Base-by-base conservation (phyloP, 2,888 invertebrate genomes). In the Drosophila falleni region DNA sequence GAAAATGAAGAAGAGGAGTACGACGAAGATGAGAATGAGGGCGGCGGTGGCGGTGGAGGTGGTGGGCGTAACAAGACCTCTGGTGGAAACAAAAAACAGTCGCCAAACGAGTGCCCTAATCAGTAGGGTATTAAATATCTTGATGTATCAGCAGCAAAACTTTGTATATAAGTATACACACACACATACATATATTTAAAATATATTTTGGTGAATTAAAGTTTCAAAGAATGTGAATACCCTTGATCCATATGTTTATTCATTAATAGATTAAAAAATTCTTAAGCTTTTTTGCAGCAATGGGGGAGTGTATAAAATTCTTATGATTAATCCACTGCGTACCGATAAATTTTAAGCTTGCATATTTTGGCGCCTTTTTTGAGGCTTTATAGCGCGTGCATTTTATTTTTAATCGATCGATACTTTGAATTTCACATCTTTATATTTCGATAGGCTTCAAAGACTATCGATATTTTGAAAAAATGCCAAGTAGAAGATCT, bases 71-170 rank as follows among this genome's bases (percentile, higher is more conserved):
- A 19, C 44, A 89, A 89, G 53, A 79, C 84, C 33, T 72, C 80
- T 66, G 81, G 77, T 67, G 79, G 78, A 11, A 89, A 81, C 72
- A 91, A 89, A 74, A 91, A 92, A 78, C 87, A 80, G 70, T 86
- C 81, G 44, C 94, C 95, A 65, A 94, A 94, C 74, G 96, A 96
- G 86, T 96, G 96, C 94, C 95, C 95, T 92, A 95, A 95, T 88
- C 96, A 96, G 93, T 96, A 95, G 93, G 56, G 26, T 15, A 47
- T 37, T 51, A 26, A 33, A 42, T 56, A 39, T 56, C 50, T 58
- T 55, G 53, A 77, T 64, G 54, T 60, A 65, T 63, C 54, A 71
- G 67, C 51, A 51, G 15, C 31, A 42, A 58, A 51, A 59, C 42
- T 65, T 80, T 78, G 65, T 75, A 74, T 74, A 87, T 81, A 74